These are phyloP conservation scores for Acanthopagrus latus DNA, from an alignment of 2,797 vertebrate species.

Conservation along the genomic window DNA sequence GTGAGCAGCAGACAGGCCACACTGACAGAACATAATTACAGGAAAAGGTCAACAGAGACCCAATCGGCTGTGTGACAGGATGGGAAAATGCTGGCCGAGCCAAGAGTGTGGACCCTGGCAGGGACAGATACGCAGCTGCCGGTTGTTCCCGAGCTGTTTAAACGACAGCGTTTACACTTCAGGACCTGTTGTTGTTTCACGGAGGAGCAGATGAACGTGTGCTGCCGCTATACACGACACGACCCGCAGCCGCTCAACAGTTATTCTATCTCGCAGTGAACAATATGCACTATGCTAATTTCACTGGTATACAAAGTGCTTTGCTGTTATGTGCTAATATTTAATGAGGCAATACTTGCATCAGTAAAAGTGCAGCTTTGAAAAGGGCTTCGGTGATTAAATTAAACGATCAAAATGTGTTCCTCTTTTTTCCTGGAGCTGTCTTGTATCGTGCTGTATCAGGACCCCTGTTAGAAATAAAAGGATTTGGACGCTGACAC, in stretches of 20 bases:
- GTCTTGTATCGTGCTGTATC: no score
- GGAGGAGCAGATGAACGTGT: not conserved
- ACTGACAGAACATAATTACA: slow-evolving; percentile 69
- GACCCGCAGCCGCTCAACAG: no score
- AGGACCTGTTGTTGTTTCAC: slow-evolving; percentile 10
- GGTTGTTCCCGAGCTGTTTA: slow-evolving; percentile 19
- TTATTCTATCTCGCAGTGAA: no score
- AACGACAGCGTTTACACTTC: not conserved
- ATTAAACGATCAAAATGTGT: no score
- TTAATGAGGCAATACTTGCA: not conserved
- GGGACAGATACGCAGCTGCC: slow-evolving; percentile 36
- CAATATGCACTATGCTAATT: not conserved
- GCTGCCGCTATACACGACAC: not conserved
- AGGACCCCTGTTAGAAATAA: no score
- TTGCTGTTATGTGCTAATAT: not conserved
- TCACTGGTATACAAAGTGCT: not conserved
- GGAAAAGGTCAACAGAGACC: slow-evolving; percentile 69
- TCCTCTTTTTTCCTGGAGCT: no score
- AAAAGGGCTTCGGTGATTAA: no score
- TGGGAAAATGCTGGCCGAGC: slow-evolving; percentile 40
- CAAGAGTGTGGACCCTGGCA: not conserved
- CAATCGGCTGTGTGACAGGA: slow-evolving; percentile 62
- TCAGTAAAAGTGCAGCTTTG: no score
- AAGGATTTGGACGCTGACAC: no score
- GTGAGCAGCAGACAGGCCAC: slow-evolving; percentile 47